Evolutionary conservation across 2,888 invertebrate species (phyloP).

Genomic region (Tipula unca): DNA sequence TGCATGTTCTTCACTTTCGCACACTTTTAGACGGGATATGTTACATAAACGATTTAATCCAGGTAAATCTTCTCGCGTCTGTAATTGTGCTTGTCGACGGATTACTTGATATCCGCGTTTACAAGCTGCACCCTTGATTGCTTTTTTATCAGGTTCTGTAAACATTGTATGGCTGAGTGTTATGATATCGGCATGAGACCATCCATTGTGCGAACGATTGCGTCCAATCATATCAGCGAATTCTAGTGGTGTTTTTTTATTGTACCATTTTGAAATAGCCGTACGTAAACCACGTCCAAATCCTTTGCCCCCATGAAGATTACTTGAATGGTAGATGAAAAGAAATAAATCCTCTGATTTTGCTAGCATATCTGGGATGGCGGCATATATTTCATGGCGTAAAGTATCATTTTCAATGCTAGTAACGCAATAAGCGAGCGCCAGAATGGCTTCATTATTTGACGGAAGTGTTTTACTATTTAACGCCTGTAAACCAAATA

Average conservation of each 20-base stretch:
- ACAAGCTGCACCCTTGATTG: neutral
- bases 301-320: neutral
- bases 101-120: neutral
- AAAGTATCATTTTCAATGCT: neutral
- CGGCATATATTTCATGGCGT: neutral
- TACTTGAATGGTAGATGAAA: neutral
- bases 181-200: neutral
- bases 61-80: neutral
- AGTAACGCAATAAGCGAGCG: neutral
- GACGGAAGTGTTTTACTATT: neutral
- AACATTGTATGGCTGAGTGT: neutral
- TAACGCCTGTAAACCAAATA: conserved; percentile 1
- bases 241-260: neutral
- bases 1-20: neutral
- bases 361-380: neutral
- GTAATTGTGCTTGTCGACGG: neutral
- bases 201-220: neutral
- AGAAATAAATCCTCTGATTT: conserved; percentile 9
- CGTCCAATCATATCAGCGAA: neutral
- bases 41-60: neutral
- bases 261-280: conserved; percentile 8
- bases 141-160: neutral
- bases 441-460: conserved; percentile 18
- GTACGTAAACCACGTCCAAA: conserved; percentile 14
- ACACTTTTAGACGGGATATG: neutral